A percentile compares a stretch with the other conserved stretches of the same genome.
Conservation (phyloP, 2,113 vertebrate species). For the Clarias macrocephalus region DNA sequence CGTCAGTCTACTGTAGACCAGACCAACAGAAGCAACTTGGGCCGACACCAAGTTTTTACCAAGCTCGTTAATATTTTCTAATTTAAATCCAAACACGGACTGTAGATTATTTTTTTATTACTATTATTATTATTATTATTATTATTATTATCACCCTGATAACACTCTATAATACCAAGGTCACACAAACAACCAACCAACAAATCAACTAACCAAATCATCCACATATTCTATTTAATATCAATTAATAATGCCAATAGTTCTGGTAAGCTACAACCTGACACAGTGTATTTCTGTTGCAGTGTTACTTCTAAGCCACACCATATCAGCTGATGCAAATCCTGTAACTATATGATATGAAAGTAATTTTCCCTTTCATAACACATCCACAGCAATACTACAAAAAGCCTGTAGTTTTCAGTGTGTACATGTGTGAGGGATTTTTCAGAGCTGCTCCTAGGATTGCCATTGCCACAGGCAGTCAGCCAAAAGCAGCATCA, state of each 20-base stretch:
- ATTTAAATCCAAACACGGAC: too few relatives aligned
- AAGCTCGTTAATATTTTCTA: too few relatives aligned
- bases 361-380: neutral
- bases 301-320: neutral
- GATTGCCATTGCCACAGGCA: conserved; percentile 59
- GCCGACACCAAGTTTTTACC: too few relatives aligned
- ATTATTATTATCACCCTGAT: neutral
- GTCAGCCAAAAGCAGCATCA: conserved; percentile 56
- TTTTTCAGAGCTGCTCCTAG: conserved; percentile 58
- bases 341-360: neutral
- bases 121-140: neutral
- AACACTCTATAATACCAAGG: neutral
- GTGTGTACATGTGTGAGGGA: conserved; percentile 15
- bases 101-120: too few relatives aligned
- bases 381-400: neutral
- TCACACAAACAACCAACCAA: neutral
- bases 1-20: too few relatives aligned
- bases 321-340: neutral
- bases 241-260: neutral
- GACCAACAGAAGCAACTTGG: too few relatives aligned
- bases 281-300: neutral
- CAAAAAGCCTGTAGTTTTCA: conserved; percentile 6
- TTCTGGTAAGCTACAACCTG: neutral
- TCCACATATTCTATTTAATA: neutral
- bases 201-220: neutral